These are phyloP conservation scores for Keiferia lycopersicella DNA, from an alignment of 2,888 invertebrate genomes.

Conservation along the genomic window DNA sequence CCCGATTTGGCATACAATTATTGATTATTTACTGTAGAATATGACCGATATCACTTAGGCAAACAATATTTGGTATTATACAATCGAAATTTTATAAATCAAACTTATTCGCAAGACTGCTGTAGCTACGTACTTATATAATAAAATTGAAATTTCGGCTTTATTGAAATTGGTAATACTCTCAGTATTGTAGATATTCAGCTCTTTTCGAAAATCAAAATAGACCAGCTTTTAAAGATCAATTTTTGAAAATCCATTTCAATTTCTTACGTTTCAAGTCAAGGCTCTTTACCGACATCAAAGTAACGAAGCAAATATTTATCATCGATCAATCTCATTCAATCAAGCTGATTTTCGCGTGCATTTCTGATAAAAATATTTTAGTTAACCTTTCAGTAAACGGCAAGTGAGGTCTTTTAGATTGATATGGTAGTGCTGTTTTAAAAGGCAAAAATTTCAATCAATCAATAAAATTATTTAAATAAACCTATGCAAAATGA, in stretches of 20 bases:
- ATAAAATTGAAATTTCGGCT: too few species aligned
- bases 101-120: neutral
- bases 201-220: too few species aligned
- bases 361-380: conserved; percentile 4
- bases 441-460: neutral
- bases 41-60: too few species aligned
- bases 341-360: neutral
- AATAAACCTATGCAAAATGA: too few species aligned
- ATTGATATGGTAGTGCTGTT: neutral
- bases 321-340: conserved; percentile 19
- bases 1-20: too few species aligned
- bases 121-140: too few species aligned
- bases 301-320: neutral
- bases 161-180: too few species aligned
- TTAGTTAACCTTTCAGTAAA: neutral
- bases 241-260: too few species aligned
- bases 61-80: too few species aligned
- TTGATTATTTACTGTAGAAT: too few species aligned
- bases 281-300: conserved; percentile 1
- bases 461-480: neutral
- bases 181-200: too few species aligned
- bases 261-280: neutral
- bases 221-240: too few species aligned
- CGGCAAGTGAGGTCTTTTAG: neutral
- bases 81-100: neutral